These are phyloP conservation scores for Lepidurus packardi DNA, from an alignment of 1,140 invertebrate species.

Conservation along the genomic window DNA sequence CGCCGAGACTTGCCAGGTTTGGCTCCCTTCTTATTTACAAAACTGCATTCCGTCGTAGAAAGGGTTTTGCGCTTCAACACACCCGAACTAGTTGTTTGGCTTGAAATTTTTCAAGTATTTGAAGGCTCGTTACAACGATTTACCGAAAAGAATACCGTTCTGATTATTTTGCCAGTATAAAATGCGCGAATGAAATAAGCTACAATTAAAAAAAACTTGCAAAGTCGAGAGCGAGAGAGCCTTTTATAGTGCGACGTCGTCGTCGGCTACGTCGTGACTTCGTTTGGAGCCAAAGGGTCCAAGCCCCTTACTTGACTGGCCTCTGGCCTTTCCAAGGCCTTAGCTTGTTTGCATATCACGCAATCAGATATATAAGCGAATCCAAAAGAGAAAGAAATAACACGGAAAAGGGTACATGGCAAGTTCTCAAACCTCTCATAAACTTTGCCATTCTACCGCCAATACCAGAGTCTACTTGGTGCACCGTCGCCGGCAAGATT, in stretches of 20 bases:
- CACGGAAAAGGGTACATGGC: neutral
- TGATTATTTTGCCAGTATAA: no score
- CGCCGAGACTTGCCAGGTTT: neutral
- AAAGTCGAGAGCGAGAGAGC: no score
- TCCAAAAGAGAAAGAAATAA: neutral
- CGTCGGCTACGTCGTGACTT: constrained; percentile 6
- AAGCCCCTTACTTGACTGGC: neutral
- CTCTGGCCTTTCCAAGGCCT: neutral
- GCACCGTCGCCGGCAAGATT: neutral
- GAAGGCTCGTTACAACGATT: no score
- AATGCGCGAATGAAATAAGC: no score
- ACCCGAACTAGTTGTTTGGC: neutral
- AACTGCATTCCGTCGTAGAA: neutral
- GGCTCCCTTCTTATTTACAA: neutral
- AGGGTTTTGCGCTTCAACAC: neutral
- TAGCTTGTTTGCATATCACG: neutral
- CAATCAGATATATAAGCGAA: constrained; percentile 4
- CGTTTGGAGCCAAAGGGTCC: constrained; percentile 17
- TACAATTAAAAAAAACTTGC: no score
- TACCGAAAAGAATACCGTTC: no score
- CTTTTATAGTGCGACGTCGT: neutral
- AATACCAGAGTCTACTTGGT: neutral
- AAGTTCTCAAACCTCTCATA: neutral
- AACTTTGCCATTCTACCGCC: neutral
- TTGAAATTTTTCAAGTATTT: neutral